phyloP scores from a whole-genome alignment of 2,113 vertebrate species.

The Maylandia zebra region DNA sequence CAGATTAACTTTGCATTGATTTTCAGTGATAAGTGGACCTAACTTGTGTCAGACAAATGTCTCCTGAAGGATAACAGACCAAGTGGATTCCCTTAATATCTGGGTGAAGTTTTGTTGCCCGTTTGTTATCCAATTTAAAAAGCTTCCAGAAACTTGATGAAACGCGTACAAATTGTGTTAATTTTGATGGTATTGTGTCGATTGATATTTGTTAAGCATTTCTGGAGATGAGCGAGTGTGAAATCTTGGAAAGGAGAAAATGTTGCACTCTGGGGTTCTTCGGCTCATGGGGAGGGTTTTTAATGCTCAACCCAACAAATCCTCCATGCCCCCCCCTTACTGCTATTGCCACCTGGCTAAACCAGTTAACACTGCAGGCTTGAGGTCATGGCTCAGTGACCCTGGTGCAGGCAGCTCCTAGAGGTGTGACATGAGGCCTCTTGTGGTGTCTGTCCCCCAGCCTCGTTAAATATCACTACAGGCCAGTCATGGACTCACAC shows the following conservation, averaged over 20 bases:
- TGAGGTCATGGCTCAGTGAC: conserved; percentile 52
- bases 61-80: not conserved
- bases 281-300: conserved; percentile 25
- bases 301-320: conserved; percentile 34
- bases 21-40: not conserved
- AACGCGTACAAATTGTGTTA: not conserved
- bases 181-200: not conserved
- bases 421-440: conserved; percentile 60
- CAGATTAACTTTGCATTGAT: not conserved
- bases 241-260: conserved; percentile 20
- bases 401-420: conserved; percentile 48
- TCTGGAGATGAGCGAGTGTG: not conserved
- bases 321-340: not conserved
- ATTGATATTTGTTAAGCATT: not conserved
- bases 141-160: not conserved
- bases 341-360: conserved; percentile 61
- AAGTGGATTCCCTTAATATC: not conserved
- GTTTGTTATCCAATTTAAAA: not conserved
- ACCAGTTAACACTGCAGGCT: conserved; percentile 63
- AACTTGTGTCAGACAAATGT: not conserved
- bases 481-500: conserved; percentile 66
- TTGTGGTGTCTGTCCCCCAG: conserved; percentile 37
- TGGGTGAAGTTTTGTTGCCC: fast-evolving
- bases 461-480: conserved; percentile 49
- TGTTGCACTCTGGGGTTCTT: conserved; percentile 37